Evolutionary conservation across 2,113 vertebrate species (phyloP), one percentile per base, ranked within the genome.

Genomic region (Spilogale gracilis): DNA sequence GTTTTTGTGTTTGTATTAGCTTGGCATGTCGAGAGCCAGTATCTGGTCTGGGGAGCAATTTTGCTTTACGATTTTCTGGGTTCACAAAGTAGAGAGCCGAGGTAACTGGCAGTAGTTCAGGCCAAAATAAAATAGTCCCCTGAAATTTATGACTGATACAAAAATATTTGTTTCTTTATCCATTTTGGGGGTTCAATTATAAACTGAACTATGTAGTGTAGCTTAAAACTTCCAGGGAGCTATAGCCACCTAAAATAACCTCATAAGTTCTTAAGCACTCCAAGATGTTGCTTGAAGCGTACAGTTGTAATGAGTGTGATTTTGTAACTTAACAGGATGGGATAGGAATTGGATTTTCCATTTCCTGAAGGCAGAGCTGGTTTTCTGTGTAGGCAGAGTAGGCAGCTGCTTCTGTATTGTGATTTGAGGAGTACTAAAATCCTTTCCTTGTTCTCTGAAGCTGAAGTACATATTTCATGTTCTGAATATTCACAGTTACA

Each of bases 51-150:
- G 43, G 48, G 20, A 56, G 78, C 3, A 50, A 20, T 89, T 83
- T 89, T 67, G 88, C 18, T 92, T 82, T 61, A 54, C 79, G 14
- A 71, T 94, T 96, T 94, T 91, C 30, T 97, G 73, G 38, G 23
- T 74, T 89, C 52, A n/a, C 27, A 93, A 94, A 90, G 50, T 78
- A 80, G 69, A 81, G n/a, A 63, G 79, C 48, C 67, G 32, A 96
- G n/a, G 30, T 52, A 74, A 73, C 32, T 88, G 76, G 12, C n/a
- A 58, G 25, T 80, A 78, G 43, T 81, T 85, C 38, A n/a, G 6
- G 17, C 17, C n/a, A 54, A 95, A 90, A 65, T 54, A 69, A 83
- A 96, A 84, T 43, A 10, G 16, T 56, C n/a, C 8, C 54, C 11
- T 60, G 65, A 91, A 79, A 79, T 91, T 85, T 78, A 50, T 76